Evolutionary conservation across 92 coral and sea anemone species (phyloP), one percentile per base, ranked within the genome.

Genomic region (Actinostola sp.): DNA sequence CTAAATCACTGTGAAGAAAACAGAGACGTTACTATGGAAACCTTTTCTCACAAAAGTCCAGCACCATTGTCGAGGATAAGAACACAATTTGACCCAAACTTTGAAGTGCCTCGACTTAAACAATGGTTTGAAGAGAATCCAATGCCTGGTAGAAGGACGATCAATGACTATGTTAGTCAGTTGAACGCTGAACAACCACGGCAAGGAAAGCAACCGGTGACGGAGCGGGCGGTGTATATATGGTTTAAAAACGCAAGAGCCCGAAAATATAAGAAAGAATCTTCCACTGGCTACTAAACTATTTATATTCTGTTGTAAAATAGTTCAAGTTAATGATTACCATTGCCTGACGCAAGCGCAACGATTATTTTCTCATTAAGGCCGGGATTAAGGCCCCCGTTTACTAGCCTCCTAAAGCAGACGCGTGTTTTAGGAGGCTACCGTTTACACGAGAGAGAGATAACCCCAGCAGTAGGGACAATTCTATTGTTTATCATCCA

Each of bases 191-290:
- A 54, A 23, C 76, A 71, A 26, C 16, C 19, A 21, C 43, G 83
- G 23, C 48, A 50, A 15, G 72, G 74, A 2, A 71, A 71, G 41
- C 32, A 52, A 3, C 89, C 82, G 17, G 78, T 85, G 16, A 76
- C 82, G 20, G 85, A 85, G 2, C 54, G 71, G 34, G 76, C 85
- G 0, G 84, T 85, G 30, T 73, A 79, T 44, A 85, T 79, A 30
- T 85, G 89, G 89, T 85, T 85, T 45, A 85, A 85, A 27, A 85
- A 85, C 64, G 62, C 89, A 0, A 69, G 89, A 39, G 89, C 89
- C 2, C 59, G 82, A 36, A 30, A 34, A 11, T 55, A 30, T 31
- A n/a, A 34, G 20, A 68, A 68, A 57, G 39, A 57, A 29, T 16
- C 59, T 13, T 46, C 8, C 8, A 13, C 53, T 13, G 45, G n/a